phyloP scores from a whole-genome alignment of 2,113 vertebrate species.

The Lutjanus erythropterus region DNA sequence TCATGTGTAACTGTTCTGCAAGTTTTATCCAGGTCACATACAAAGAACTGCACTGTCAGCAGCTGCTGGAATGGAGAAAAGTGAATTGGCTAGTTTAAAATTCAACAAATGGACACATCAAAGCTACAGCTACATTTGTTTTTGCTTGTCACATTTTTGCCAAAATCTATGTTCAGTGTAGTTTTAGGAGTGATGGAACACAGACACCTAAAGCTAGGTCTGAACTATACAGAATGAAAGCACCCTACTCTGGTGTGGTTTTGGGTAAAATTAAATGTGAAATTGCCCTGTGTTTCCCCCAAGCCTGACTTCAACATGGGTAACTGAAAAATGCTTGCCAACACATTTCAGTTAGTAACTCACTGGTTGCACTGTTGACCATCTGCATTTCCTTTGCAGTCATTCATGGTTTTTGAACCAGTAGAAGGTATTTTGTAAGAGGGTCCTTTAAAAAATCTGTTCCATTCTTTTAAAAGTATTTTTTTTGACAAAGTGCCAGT shows the following conservation, averaged over 20 bases:
- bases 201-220: neutral
- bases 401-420: neutral
- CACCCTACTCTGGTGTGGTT: constrained; percentile 6
- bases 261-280: neutral
- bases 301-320: neutral
- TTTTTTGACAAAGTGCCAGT: neutral
- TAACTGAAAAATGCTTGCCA: neutral
- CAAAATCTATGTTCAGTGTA: neutral
- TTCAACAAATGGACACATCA: neutral
- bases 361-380: neutral
- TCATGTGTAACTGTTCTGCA: constrained; percentile 12
- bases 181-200: neutral
- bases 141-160: neutral
- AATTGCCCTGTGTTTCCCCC: neutral
- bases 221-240: neutral
- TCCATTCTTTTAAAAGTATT: no score
- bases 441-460: no score
- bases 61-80: constrained; percentile 6
- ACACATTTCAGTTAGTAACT: no score
- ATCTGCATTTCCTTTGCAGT: neutral
- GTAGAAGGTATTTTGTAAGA: neutral
- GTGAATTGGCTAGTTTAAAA: constrained; percentile 2
- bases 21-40: constrained; percentile 49
- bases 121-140: neutral
- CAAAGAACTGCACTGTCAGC: constrained; percentile 10